Evolutionary conservation across 2,113 vertebrate species (phyloP), one percentile per base, ranked within the genome.

Genomic region (Limanda limanda): DNA sequence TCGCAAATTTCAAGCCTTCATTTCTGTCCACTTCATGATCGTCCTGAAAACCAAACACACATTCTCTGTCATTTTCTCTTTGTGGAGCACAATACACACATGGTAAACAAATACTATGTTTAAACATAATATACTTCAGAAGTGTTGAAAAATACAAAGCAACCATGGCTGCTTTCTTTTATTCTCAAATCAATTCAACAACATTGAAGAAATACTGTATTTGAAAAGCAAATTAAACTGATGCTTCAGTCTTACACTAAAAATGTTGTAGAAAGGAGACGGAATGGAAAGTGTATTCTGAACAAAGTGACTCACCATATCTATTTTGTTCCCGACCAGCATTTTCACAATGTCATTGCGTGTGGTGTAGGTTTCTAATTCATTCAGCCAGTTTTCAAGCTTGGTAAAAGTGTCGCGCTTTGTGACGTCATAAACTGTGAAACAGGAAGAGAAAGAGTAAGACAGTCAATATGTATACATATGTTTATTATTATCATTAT

Each of bases 251-350:
- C 35, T 37, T 37, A 0, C 9, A 37, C 35, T 54, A 8, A 17
- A 37, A 24, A 65, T 58, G 17, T n/a, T 59, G n/a, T 18, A 52
- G 54, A 31, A 24, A 45, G 17, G 18, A 42, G 17, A 25, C 14
- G 14, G 10, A 12, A 7, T 9, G 47, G 21, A 21, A 9, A 45
- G 5, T 18, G 45, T 37, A 61, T 66, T n/a, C 40, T 42, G n/a
- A n/a, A 54, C 13, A 54, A 20, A 3, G 18, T 20, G 21, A 87
- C 93, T 95, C 92, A 98, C 97, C 96, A 96, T 97, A 92, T 99
- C 98, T 51, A 98, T 99, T 95, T 99, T 99, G 94, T 99, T 99
- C 84, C 98, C 97, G 79, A 98, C 97, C 45, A 99, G 93, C 97
- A 98, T 99, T 91, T 98, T 97, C 13, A 98, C 96, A 74, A 98